Conservation (phyloP, 1,140 invertebrate species). For the Homarus americanus region DNA sequence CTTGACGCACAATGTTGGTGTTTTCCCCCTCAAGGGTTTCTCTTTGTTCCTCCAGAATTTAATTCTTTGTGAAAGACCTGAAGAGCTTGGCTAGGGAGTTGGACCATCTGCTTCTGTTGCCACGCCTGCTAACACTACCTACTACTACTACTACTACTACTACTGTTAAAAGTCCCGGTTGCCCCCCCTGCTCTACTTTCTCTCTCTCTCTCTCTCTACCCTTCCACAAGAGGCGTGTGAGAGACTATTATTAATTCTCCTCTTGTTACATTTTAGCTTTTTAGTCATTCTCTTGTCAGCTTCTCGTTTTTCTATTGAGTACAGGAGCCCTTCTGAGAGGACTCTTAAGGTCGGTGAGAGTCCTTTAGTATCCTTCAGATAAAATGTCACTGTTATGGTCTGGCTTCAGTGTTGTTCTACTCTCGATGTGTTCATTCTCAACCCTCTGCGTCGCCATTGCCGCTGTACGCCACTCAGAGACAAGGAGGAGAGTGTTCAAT, state of each 20-base stretch:
- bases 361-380: constrained; percentile 1
- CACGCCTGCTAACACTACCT: too few relatives aligned
- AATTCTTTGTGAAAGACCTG: background rate
- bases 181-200: too few relatives aligned
- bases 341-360: background rate
- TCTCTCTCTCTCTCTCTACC: background rate
- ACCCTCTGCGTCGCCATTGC: too few relatives aligned
- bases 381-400: constrained; percentile 28
- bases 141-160: background rate
- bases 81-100: too few relatives aligned
- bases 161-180: background rate
- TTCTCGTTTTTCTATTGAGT: constrained; percentile 11
- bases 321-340: background rate
- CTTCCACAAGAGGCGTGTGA: constrained; percentile 24
- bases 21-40: background rate
- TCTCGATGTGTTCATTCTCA: too few relatives aligned
- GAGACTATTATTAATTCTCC: background rate
- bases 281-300: background rate
- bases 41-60: constrained; percentile 5
- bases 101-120: too few relatives aligned
- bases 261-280: constrained; percentile 1
- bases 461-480: too few relatives aligned
- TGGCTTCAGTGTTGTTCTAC: too few relatives aligned
- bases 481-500: too few relatives aligned
- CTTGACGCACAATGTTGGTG: background rate